Evolutionary conservation across 2,113 vertebrate species (phyloP).

Genomic region (Corythornis vintsioides): DNA sequence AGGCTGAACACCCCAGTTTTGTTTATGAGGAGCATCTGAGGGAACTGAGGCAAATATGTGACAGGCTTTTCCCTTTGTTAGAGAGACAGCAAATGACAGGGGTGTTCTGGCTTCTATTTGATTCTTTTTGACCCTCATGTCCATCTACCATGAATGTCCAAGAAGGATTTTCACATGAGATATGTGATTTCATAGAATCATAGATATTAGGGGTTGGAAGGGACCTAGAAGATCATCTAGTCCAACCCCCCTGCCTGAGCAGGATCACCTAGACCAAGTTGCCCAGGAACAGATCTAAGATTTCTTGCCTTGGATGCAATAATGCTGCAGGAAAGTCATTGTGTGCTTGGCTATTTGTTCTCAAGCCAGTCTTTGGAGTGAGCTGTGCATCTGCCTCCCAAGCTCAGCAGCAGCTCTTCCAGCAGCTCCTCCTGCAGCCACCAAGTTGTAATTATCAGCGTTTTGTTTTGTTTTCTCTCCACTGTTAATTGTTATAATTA

Average conservation of each 20-base stretch:
- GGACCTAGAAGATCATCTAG: no score
- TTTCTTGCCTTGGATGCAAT: neutral
- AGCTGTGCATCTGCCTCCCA: neutral
- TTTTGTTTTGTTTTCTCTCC: neutral
- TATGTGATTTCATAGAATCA: neutral
- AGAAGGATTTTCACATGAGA: neutral
- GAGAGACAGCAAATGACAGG: fast-evolving
- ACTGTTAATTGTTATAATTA: constrained; percentile 22
- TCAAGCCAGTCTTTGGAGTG: neutral
- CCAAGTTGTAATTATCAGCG: neutral
- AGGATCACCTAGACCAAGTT: no score
- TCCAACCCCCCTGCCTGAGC: no score
- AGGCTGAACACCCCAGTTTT: neutral
- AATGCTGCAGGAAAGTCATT: neutral
- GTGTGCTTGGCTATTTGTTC: fast-evolving
- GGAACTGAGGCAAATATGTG: neutral
- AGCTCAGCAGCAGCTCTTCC: neutral
- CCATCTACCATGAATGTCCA: neutral
- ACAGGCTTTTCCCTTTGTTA: neutral
- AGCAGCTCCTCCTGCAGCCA: neutral
- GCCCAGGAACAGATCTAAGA: no score
- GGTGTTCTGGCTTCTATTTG: neutral
- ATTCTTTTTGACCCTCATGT: neutral
- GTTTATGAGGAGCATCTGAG: neutral
- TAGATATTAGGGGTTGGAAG: no score